phyloP scores from a whole-genome alignment of 2,797 vertebrate species.

The Pseudomugil tenellus region DNA sequence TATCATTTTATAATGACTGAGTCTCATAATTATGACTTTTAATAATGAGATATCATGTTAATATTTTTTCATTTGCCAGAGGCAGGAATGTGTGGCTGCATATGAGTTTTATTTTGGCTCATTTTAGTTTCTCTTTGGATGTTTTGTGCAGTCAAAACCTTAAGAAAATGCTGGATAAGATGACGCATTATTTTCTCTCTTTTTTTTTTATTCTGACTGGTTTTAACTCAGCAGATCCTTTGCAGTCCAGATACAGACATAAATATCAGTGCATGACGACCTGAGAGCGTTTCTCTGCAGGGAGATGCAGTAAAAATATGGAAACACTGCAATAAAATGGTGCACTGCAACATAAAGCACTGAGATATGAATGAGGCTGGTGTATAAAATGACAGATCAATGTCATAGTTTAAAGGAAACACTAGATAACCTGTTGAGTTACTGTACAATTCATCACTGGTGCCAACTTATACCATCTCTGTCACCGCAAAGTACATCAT shows the following conservation, averaged over 20 bases:
- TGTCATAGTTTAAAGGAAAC: not conserved
- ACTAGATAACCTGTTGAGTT: not conserved
- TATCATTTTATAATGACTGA: too few relatives aligned
- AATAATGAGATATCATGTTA: too few relatives aligned
- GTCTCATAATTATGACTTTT: too few relatives aligned
- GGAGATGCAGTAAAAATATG: not conserved
- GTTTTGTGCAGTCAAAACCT: not conserved
- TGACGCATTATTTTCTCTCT: not conserved
- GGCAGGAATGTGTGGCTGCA: not conserved
- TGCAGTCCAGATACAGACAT: not conserved
- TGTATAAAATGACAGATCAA: not conserved
- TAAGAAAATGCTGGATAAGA: not conserved
- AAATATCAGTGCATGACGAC: not conserved
- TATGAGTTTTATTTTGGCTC: not conserved
- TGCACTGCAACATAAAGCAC: not conserved
- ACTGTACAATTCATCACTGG: not conserved
- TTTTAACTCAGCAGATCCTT: not conserved
- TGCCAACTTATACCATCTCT: not conserved
- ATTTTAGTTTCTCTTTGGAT: not conserved
- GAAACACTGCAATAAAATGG: conserved; percentile 1
- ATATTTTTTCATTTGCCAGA: too few relatives aligned
- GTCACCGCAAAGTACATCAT: conserved; percentile 14
- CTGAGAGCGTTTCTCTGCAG: conserved; percentile 1
- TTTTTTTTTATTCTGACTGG: not conserved
- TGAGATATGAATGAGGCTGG: conserved; percentile 2